These are phyloP conservation scores for Geothlypis trichas DNA, from an alignment of 2,113 vertebrate species.

Conservation along the genomic window DNA sequence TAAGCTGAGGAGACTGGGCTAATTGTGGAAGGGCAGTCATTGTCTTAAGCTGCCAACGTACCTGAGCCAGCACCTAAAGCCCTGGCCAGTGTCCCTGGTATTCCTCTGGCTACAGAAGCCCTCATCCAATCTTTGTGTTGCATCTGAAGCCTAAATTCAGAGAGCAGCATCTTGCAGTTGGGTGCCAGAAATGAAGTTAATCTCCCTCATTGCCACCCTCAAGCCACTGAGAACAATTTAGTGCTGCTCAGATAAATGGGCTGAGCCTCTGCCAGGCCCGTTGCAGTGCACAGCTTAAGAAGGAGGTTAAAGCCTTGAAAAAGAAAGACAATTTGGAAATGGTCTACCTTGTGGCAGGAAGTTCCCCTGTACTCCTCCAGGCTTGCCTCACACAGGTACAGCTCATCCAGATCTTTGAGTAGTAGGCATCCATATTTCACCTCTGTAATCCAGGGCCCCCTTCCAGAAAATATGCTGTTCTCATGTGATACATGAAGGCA, in stretches of 20 bases:
- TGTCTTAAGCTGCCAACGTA: not conserved
- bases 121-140: not conserved
- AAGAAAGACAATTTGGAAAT: not conserved
- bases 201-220: not conserved
- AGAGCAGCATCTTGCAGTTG: not conserved
- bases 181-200: not conserved
- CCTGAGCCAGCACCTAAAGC: not conserved
- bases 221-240: not conserved
- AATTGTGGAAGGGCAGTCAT: not conserved
- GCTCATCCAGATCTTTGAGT: not conserved
- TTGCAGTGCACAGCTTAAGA: not conserved
- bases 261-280: not conserved
- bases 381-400: fast-evolving
- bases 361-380: not conserved
- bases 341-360: not conserved
- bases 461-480: not conserved
- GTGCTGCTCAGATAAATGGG: not conserved
- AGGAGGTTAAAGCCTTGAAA: not conserved
- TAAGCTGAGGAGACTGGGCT: not conserved
- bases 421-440: not conserved
- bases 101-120: not conserved
- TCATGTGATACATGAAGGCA: not conserved
- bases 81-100: not conserved
- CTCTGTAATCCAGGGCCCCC: not conserved
- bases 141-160: not conserved